Base-by-base conservation (phyloP, 1,140 invertebrate species). In the Drosophila subobscura region DNA sequence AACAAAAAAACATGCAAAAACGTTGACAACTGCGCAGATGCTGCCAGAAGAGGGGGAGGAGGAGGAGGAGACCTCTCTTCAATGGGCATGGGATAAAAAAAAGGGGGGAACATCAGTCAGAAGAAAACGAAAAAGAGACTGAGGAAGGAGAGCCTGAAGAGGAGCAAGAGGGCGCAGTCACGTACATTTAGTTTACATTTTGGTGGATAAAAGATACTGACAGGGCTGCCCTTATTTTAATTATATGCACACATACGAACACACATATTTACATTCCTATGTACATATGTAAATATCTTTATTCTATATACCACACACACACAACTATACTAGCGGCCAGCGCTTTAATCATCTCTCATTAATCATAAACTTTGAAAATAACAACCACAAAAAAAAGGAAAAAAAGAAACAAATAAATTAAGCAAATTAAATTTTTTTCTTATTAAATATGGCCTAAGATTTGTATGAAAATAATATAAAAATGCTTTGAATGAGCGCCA, bases 111-210 rank as follows among this genome's bases (percentile, higher is more conserved):
- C 47, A 55, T 67, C 42, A 25, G 37, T 23, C 37, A 42, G 5
- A 25, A 55, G 22, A 44, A 55, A 37, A 37, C 33, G 33, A 37
- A 37, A 12, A 37, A 37, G 33, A 37, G 33, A 29, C 52, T 33
- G 53, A 10, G 8, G 44, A 66, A 46, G 56, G 57, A 41, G 47
- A 58, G 27, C 40, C 23, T 8, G 10, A 52, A 10, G 27, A 16
- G 23, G 16, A 54, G 23, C 42, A 72, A 29, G 29, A 61, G 33
- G 33, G 4, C 3, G 10, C 63, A 59, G 40, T 45, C 78, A 81
- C 73, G 74, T 81, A 86, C 78, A 88, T 86, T 83, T 78, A 86
- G 78, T 86, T 86, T 80, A 74, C 72, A 84, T 64, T 79, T 72
- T 37, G 76, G 60, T 61, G 70, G 37, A 67, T 57, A 65, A 76